Evolutionary conservation across 2,888 invertebrate species (phyloP), one percentile per base, ranked within the genome.

Genomic region (Heliconius hortense): DNA sequence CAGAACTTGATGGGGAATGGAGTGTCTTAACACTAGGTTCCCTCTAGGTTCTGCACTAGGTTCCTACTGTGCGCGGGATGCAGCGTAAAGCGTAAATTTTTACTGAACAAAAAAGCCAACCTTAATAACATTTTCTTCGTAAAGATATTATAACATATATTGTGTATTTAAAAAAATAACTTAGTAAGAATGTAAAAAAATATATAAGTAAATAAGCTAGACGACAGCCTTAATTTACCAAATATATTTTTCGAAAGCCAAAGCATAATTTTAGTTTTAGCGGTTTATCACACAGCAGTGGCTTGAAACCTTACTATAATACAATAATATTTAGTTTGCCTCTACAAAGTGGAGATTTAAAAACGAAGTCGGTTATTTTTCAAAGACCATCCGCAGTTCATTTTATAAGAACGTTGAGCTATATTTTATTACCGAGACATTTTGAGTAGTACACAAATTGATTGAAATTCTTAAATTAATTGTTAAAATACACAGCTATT

Each of bases 201-300:
- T n/a, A 10, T 24, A 15, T 11, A n/a, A 63, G 4, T n/a, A 64
- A 43, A 43, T 43, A 63, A 26, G 1, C 18, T 28, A 21, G 24
- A 56, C 26, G 35, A 39, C 31, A 60, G 18, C 4, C 13, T 60
- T 18, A 26, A 68, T 68, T 68, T 68, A 68, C 28, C 53, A 71
- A 71, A 24, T 60, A 39, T 21, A 35, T 39, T 21, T 60, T 60
- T 59, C 24, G 35, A 26, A 26, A 60, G 11, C 39, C 35, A 71
- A 60, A 56, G 11, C 60, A 71, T 21, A 71, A 71, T 24, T 71
- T 71, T 71, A 60, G 60, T 71, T 71, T 60, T 26, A 35, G 70
- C 35, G 70, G 70, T 71, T 71, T 39, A 24, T 71, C 35, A 71
- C 60, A 71, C 70, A 71, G 39, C 39, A 60, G 71, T 18, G 60